A percentile compares a stretch with the other conserved stretches of the same genome.
phyloP scores from a whole-genome alignment of 2,888 invertebrate species.

The Hoplodrina blanda region DNA sequence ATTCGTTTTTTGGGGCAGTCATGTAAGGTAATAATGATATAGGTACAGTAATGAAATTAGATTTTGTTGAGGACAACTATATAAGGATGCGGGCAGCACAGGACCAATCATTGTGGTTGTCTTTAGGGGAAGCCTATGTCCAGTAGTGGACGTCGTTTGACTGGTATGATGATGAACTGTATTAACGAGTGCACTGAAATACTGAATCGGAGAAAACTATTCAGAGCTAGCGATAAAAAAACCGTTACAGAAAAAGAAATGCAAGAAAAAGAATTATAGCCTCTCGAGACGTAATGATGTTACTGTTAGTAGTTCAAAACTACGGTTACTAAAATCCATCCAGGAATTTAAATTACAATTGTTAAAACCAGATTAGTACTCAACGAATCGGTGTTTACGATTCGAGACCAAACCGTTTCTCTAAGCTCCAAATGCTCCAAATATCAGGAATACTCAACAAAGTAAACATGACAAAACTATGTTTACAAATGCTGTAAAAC shows the following conservation, averaged over 20 bases:
- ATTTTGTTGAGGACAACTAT: not conserved
- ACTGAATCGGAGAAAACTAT: not conserved
- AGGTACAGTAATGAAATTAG: not conserved
- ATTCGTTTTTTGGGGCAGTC: not conserved
- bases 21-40: not conserved
- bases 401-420: conserved; percentile 46
- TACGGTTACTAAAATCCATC: conserved; percentile 1
- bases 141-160: too few relatives aligned
- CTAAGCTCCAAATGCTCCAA: conserved; percentile 45
- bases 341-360: conserved; percentile 35
- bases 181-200: not conserved
- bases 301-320: not conserved
- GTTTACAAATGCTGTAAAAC: conserved; percentile 28
- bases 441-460: conserved; percentile 53
- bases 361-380: conserved; percentile 47
- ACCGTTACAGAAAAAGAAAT: not conserved
- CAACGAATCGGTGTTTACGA: conserved; percentile 53
- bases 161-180: too few relatives aligned
- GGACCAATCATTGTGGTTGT: too few relatives aligned
- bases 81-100: not conserved
- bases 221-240: not conserved
- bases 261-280: too few relatives aligned
- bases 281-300: too few relatives aligned
- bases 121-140: too few relatives aligned
- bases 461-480: conserved; percentile 57